phyloP scores from a whole-genome alignment of 92 coral and sea anemone species.

The Parazoanthus darwini region DNA sequence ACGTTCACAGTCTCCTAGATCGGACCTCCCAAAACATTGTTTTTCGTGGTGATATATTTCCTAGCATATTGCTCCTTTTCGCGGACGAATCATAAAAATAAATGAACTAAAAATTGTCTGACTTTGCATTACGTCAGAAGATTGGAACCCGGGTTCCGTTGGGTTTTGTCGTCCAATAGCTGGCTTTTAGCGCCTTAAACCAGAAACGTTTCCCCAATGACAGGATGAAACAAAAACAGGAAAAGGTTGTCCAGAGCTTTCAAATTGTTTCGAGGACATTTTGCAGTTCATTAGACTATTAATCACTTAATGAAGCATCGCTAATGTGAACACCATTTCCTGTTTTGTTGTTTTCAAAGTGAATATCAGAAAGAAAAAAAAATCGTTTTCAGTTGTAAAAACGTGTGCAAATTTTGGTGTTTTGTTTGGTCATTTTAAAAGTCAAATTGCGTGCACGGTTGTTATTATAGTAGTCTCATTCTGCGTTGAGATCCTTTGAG shows the following conservation, averaged over 20 bases:
- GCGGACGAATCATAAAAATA: not conserved
- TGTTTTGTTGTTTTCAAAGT: conserved; percentile 10
- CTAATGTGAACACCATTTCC: conserved; percentile 3
- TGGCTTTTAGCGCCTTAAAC: not conserved
- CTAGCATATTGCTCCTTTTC: not conserved
- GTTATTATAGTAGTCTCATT: no score
- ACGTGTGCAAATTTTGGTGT: not conserved
- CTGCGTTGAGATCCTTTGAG: no score
- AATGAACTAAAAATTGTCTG: not conserved
- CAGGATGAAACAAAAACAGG: conserved; percentile 28
- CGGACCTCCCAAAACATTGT: not conserved
- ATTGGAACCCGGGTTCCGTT: not conserved
- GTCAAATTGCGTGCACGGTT: not conserved
- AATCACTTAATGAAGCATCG: not conserved
- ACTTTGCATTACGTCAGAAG: conserved; percentile 11
- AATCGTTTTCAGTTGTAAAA: no score
- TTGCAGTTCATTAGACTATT: conserved; percentile 4
- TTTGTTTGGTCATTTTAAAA: not conserved
- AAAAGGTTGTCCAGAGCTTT: conserved; percentile 25
- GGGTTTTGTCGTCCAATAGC: not conserved
- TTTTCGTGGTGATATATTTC: not conserved
- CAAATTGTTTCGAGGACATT: conserved; percentile 27
- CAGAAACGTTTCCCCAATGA: not conserved
- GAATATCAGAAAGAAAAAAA: not conserved
- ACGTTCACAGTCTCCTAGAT: not conserved